A percentile compares a stretch with the other conserved stretches of the same genome.
These are phyloP conservation scores for Matsumyia berberina DNA, from an alignment of 2,888 invertebrate genomes.

Conservation along the genomic window DNA sequence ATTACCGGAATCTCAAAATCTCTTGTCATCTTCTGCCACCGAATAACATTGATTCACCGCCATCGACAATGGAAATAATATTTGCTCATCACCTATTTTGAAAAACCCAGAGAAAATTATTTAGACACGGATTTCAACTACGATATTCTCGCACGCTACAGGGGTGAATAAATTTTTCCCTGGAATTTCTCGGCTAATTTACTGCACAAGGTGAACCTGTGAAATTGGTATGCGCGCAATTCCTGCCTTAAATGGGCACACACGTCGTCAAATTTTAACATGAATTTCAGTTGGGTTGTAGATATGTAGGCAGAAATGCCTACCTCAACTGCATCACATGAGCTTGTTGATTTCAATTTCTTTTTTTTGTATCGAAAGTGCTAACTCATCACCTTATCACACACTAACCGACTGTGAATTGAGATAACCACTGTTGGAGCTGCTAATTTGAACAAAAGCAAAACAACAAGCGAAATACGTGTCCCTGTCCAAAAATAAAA, in stretches of 20 bases:
- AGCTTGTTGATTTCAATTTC: neutral
- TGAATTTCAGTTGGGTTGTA: neutral
- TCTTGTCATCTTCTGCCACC: too few species aligned
- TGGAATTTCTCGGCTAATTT: conserved; percentile 5
- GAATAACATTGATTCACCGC: too few species aligned
- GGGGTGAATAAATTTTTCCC: conserved; percentile 6
- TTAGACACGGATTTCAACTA: conserved; percentile 10
- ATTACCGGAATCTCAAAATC: too few species aligned
- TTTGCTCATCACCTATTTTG: too few species aligned
- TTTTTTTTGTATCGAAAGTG: neutral
- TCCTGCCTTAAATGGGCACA: conserved; percentile 4
- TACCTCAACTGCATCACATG: conserved; percentile 5
- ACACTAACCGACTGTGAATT: conserved; percentile 2
- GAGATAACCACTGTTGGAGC: neutral
- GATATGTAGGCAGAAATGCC: neutral
- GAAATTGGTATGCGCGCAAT: neutral
- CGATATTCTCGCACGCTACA: neutral
- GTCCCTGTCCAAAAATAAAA: neutral
- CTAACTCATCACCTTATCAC: conserved; percentile 9
- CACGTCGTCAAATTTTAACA: neutral
- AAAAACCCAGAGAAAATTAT: neutral
- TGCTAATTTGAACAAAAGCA: neutral
- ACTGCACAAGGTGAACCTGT: conserved; percentile 7
- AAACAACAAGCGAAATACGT: neutral
- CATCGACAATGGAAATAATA: neutral